These are phyloP conservation scores for Podotricha telesiphe DNA, from an alignment of 2,888 invertebrate genomes.

Conservation along the genomic window DNA sequence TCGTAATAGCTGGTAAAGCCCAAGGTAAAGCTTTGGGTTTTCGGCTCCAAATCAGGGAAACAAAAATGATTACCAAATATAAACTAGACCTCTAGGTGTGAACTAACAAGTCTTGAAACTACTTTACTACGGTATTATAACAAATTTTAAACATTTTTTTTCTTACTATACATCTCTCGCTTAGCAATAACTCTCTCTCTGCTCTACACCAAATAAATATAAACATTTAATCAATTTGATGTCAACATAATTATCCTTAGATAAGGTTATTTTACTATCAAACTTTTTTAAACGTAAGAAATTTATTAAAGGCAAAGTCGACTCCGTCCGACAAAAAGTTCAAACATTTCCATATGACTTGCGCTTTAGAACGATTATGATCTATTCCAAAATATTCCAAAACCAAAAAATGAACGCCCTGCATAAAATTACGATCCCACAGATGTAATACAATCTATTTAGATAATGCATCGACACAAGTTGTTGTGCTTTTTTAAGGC, in stretches of 20 bases:
- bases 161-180: too few relatives aligned
- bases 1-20: too few relatives aligned
- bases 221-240: too few relatives aligned
- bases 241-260: too few relatives aligned
- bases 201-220: too few relatives aligned
- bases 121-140: too few relatives aligned
- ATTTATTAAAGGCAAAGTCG: slow-evolving; percentile 1
- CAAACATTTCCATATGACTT: slow-evolving; percentile 17
- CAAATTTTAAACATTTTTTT: too few relatives aligned
- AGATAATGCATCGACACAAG: slow-evolving; percentile 58
- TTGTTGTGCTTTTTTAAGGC: slow-evolving; percentile 44
- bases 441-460: slow-evolving; percentile 59
- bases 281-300: too few relatives aligned
- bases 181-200: too few relatives aligned
- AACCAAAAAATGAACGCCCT: slow-evolving; percentile 39
- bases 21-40: neutral
- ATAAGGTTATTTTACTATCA: neutral
- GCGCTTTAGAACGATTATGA: slow-evolving; percentile 18
- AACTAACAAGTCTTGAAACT: too few relatives aligned
- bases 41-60: neutral
- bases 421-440: slow-evolving; percentile 46
- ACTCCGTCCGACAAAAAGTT: neutral
- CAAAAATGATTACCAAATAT: neutral
- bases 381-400: slow-evolving; percentile 31
- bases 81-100: too few relatives aligned